phyloP scores from a whole-genome alignment of 2,888 invertebrate species.

The Watsonalla cultraria region DNA sequence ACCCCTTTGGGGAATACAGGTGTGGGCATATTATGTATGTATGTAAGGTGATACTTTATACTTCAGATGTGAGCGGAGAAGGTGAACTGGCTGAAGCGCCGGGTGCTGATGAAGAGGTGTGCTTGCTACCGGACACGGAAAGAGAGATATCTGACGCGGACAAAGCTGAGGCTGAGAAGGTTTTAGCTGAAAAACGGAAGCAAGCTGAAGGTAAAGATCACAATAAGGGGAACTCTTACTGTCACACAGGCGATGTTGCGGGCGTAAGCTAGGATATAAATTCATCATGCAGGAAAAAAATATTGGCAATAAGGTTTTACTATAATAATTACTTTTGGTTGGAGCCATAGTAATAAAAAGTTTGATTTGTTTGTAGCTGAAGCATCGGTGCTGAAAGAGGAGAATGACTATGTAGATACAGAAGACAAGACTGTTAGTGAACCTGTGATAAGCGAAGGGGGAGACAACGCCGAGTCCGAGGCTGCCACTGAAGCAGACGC shows the following conservation, averaged over 20 bases:
- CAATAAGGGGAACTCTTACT: neutral
- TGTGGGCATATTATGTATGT: too few relatives aligned
- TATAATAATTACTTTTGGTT: too few relatives aligned
- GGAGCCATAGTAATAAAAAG: neutral
- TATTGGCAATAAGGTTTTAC: too few relatives aligned
- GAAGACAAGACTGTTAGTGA: conserved; percentile 22
- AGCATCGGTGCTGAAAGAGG: conserved; percentile 41
- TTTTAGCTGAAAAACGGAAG: conserved; percentile 66
- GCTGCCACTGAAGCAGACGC: conserved; percentile 25
- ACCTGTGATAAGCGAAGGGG: conserved; percentile 23
- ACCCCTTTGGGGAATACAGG: too few relatives aligned
- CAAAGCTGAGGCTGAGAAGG: conserved; percentile 78
- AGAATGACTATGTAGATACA: conserved; percentile 31
- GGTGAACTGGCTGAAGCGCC: conserved; percentile 72
- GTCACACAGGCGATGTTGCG: neutral
- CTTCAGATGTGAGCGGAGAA: conserved; percentile 41
- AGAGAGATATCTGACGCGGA: conserved; percentile 83
- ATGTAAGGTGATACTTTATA: too few relatives aligned
- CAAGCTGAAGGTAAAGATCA: conserved; percentile 47
- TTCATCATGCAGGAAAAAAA: too few relatives aligned
- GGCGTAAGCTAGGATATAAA: too few relatives aligned
- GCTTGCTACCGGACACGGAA: conserved; percentile 83
- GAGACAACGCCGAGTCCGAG: conserved; percentile 28
- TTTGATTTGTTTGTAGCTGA: conserved; percentile 23
- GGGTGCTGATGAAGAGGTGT: conserved; percentile 83